phyloP scores from a whole-genome alignment of 2,797 vertebrate species.

The Pseudotriccus pelzelni region DNA sequence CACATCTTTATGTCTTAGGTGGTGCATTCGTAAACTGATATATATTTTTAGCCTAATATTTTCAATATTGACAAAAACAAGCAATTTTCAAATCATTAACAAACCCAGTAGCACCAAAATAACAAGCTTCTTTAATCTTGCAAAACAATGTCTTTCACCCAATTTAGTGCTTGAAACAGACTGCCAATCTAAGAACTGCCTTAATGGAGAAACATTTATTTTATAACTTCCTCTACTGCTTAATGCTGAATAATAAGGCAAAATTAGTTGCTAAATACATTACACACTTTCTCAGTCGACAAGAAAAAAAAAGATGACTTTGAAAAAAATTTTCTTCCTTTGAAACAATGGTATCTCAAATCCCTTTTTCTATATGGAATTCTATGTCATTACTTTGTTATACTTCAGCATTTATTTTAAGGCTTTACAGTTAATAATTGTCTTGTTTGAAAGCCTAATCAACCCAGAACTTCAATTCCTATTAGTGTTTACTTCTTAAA shows the following conservation, averaged over 20 bases:
- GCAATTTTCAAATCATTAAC: not conserved
- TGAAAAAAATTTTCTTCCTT: not conserved
- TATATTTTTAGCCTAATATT: not conserved
- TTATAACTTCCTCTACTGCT: not conserved
- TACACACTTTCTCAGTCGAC: not conserved
- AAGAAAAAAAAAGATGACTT: not conserved
- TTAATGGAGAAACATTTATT: not conserved
- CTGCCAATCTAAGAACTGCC: not conserved
- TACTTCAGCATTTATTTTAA: not conserved
- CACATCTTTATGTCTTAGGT: not conserved
- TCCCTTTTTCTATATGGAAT: not conserved
- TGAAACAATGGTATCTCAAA: not conserved
- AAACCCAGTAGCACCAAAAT: not conserved
- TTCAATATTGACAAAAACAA: not conserved
- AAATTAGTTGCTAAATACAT: not conserved
- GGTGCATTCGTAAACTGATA: not conserved
- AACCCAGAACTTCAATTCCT: not conserved
- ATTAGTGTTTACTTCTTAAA: not conserved
- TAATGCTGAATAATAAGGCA: not conserved
- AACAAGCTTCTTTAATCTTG: not conserved
- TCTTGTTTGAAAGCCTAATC: not conserved
- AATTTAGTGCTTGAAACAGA: not conserved
- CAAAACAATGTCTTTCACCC: not conserved
- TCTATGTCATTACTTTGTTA: not conserved
- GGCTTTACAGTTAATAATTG: not conserved